Conservation (phyloP, 2,888 invertebrate genomes). For the Pollenia labialis region DNA sequence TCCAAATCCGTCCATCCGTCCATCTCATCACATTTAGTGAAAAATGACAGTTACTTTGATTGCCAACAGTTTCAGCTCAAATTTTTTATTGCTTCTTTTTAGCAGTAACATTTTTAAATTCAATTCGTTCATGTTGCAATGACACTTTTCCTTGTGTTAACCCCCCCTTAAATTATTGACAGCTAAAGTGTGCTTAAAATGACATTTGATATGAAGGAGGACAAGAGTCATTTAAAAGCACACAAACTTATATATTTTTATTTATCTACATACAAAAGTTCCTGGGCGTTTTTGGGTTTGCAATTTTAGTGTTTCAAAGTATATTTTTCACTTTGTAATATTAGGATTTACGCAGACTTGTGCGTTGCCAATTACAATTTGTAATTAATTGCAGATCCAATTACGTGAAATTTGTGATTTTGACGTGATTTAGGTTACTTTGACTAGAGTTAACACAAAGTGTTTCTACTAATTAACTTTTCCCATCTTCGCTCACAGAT, state of each 20-base stretch:
- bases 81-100: background rate
- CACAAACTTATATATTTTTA: background rate
- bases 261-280: slow-evolving; percentile 30
- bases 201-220: slow-evolving; percentile 62
- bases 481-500: too few species aligned
- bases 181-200: slow-evolving; percentile 71
- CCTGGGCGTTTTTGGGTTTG: slow-evolving; percentile 41
- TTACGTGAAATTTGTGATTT: too few species aligned
- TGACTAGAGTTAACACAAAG: too few species aligned
- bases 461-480: too few species aligned
- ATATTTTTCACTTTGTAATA: too few species aligned
- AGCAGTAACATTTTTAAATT: slow-evolving; percentile 65
- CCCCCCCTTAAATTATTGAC: slow-evolving; percentile 70
- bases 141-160: slow-evolving; percentile 64
- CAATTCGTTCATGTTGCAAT: slow-evolving; percentile 66
- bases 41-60: slow-evolving; percentile 71
- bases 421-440: too few species aligned
- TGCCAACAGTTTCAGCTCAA: slow-evolving; percentile 53
- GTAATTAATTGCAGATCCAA: too few species aligned
- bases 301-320: background rate
- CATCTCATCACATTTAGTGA: slow-evolving; percentile 65
- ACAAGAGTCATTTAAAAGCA: slow-evolving; percentile 34
- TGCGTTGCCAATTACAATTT: too few species aligned
- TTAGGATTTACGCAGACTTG: too few species aligned
- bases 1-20: slow-evolving; percentile 12